Evolutionary conservation across 2,888 invertebrate genomes (phyloP).

Genomic region (Drosophila merina): DNA sequence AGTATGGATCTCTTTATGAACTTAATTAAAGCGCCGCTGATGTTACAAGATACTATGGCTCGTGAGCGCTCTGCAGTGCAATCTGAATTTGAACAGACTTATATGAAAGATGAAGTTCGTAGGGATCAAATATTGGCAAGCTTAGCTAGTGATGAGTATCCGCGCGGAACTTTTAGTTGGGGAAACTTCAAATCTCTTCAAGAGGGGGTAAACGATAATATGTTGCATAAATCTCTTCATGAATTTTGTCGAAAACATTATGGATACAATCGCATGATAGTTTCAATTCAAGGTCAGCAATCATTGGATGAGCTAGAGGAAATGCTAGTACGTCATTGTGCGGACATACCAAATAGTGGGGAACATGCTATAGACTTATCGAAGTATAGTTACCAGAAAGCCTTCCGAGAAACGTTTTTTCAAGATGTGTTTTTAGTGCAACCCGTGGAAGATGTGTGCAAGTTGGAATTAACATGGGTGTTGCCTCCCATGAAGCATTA

Average conservation of each 20-base stretch:
- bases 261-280: constrained; percentile 93
- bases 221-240: constrained; percentile 88
- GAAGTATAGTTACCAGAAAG: constrained; percentile 78
- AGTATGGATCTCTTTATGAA: constrained; percentile 94
- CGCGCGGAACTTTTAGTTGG: constrained; percentile 91
- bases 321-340: constrained; percentile 86
- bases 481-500: constrained; percentile 76
- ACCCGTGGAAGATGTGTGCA: constrained; percentile 89
- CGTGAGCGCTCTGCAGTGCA: constrained; percentile 95
- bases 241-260: constrained; percentile 91
- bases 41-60: constrained; percentile 92
- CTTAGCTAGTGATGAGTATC: constrained; percentile 88
- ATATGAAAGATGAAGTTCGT: constrained; percentile 90
- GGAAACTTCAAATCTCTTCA: constrained; percentile 91
- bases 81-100: constrained; percentile 93
- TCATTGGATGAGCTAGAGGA: constrained; percentile 80
- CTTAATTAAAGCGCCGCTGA: constrained; percentile 93
- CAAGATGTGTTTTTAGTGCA: constrained; percentile 87
- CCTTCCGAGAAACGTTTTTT: constrained; percentile 79
- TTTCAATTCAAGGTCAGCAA: constrained; percentile 89
- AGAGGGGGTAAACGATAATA: constrained; percentile 88
- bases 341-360: constrained; percentile 88
- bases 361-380: constrained; percentile 87
- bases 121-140: constrained; percentile 90
- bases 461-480: constrained; percentile 85